Evolutionary conservation across 2,888 invertebrate species (phyloP).

Genomic region (Protophormia terraenovae): DNA sequence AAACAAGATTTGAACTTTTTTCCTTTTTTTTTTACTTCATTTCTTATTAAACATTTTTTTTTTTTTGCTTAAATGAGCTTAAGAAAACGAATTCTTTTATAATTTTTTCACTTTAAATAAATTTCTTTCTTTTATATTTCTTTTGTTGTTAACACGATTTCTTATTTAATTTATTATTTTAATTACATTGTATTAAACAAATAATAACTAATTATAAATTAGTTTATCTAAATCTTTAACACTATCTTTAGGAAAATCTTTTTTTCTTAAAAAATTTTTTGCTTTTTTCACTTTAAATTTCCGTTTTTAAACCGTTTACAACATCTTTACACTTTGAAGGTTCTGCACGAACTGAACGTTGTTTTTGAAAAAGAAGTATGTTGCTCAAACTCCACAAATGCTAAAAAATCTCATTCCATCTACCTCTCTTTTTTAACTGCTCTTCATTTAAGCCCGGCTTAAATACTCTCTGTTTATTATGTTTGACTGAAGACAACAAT

Average conservation of each 20-base stretch:
- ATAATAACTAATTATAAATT: constrained; percentile 12
- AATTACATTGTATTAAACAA: constrained; percentile 13
- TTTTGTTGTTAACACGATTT: constrained; percentile 4
- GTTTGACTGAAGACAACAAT: constrained; percentile 20
- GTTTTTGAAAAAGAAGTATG: constrained; percentile 11
- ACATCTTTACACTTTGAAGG: constrained; percentile 54
- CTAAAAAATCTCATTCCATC: neutral
- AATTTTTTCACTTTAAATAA: neutral
- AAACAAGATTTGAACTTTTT: constrained; percentile 67
- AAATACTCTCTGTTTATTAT: constrained; percentile 55
- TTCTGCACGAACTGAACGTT: constrained; percentile 61
- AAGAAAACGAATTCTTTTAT: constrained; percentile 1
- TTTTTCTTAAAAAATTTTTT: constrained; percentile 20
- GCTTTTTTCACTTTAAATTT: constrained; percentile 2
- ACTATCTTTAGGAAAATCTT: constrained; percentile 5
- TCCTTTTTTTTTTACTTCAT: constrained; percentile 13
- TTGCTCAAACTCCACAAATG: neutral
- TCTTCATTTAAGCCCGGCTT: constrained; percentile 41
- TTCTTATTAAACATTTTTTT: constrained; percentile 15
- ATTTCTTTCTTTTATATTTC: neutral
- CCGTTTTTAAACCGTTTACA: neutral
- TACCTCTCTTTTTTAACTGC: neutral
- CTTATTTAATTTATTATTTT: constrained; percentile 25
- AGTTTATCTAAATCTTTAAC: constrained; percentile 11
- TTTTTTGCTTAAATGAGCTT: constrained; percentile 11